Conservation (phyloP, 2,888 invertebrate genomes). For the Euclidia mi region DNA sequence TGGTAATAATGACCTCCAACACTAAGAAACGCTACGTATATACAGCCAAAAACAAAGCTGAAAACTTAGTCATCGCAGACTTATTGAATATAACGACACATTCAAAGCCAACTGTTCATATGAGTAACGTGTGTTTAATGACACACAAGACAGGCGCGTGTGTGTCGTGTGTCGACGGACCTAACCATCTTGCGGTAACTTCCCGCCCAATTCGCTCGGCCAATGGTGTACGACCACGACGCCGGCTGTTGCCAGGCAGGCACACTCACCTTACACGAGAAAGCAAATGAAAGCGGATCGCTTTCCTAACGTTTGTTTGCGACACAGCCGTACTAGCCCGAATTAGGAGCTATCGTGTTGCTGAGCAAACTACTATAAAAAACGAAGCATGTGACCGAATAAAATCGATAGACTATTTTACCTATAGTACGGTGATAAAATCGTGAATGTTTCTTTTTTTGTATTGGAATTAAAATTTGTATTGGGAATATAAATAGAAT, state of each 20-base stretch:
- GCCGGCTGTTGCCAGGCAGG: conserved; percentile 57
- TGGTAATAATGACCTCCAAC: too few relatives aligned
- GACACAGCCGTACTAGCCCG: conserved; percentile 28
- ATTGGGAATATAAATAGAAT: too few relatives aligned
- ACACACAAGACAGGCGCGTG: conserved; percentile 18
- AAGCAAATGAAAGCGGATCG: conserved; percentile 82
- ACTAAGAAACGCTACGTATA: too few relatives aligned
- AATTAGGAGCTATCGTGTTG: conserved; percentile 11
- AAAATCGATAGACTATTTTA: too few relatives aligned
- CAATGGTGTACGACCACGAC: conserved; percentile 53
- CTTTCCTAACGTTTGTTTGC: conserved; percentile 66
- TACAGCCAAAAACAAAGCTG: too few relatives aligned
- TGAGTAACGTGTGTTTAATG: conserved; percentile 52
- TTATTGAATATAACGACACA: too few relatives aligned
- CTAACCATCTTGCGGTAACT: conserved; percentile 35
- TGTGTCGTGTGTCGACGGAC: conserved; percentile 11
- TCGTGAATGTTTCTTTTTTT: too few relatives aligned
- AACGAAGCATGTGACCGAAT: neutral
- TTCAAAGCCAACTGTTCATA: conserved; percentile 24
- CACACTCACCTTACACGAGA: conserved; percentile 68
- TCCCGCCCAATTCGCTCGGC: conserved; percentile 41
- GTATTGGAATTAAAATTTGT: too few relatives aligned
- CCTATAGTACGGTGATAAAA: too few relatives aligned
- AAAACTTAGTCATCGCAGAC: too few relatives aligned
- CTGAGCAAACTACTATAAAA: neutral